Conservation (phyloP, 2,113 vertebrate genomes). For the Shinisaurus crocodilurus region DNA sequence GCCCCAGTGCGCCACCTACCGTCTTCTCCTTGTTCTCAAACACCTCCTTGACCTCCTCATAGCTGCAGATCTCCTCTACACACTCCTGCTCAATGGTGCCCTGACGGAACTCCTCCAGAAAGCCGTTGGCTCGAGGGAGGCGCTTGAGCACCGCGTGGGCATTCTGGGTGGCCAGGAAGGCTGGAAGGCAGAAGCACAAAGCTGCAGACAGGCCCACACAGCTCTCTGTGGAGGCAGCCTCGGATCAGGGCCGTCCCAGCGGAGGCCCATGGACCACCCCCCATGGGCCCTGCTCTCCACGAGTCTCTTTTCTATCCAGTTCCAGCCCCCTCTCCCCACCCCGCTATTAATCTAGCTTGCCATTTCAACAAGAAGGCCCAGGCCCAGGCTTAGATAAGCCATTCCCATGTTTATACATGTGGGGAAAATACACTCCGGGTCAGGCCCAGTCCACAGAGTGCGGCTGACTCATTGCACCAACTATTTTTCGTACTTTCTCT, state of each 20-base stretch:
- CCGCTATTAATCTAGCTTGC: no score
- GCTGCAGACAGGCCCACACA: neutral
- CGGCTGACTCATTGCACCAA: neutral
- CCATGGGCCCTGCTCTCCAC: neutral
- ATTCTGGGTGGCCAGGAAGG: constrained; percentile 83
- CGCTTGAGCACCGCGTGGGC: constrained; percentile 85
- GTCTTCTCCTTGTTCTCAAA: constrained; percentile 90
- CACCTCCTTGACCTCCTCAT: constrained; percentile 90
- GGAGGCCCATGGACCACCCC: no score
- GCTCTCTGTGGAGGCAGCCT: neutral
- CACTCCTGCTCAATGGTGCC: constrained; percentile 89
- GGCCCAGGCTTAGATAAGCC: neutral
- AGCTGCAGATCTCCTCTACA: constrained; percentile 88
- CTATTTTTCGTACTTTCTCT: neutral
- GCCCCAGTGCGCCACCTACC: constrained; percentile 66
- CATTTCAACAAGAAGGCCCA: neutral
- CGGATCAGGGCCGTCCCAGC: neutral
- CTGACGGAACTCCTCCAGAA: constrained; percentile 87
- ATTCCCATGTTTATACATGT: neutral
- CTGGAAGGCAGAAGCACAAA: constrained; percentile 67
- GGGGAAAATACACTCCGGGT: neutral
- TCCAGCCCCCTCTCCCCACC: neutral
- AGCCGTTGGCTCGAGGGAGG: constrained; percentile 85
- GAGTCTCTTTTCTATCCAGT: neutral
- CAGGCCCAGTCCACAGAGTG: neutral